Conservation (phyloP, 2,113 vertebrate genomes). For the Chitala chitala region DNA sequence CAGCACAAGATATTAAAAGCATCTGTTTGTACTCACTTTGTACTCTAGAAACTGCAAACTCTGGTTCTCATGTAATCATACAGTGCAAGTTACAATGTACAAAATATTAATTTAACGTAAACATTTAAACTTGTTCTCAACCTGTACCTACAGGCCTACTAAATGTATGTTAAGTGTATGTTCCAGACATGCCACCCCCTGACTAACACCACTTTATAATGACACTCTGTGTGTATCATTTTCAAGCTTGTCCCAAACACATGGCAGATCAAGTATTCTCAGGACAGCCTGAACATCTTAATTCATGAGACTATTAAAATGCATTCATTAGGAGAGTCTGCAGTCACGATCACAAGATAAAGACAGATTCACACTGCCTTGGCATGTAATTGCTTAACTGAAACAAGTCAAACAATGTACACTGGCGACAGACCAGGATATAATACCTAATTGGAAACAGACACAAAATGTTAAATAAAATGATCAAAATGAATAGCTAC, state of each 20-base stretch:
- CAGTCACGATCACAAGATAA: not conserved
- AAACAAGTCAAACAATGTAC: not conserved
- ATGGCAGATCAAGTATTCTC: not conserved
- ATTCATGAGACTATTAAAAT: not conserved
- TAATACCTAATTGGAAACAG: not conserved
- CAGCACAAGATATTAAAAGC: not conserved
- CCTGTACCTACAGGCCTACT: no score
- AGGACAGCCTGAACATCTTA: not conserved
- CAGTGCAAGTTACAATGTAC: no score
- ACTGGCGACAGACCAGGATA: not conserved
- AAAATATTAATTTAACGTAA: constrained; percentile 24
- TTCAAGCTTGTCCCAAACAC: not conserved
- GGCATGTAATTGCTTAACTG: not conserved
- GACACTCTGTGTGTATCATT: not conserved
- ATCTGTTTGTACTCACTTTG: constrained; percentile 10
- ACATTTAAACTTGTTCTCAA: constrained; percentile 40
- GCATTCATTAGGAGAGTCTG: not conserved
- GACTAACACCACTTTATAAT: no score
- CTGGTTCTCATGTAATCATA: not conserved
- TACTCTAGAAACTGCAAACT: not conserved
- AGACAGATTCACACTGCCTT: not conserved
- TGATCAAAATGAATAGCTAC: no score
- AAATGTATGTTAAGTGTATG: no score
- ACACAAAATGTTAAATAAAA: no score
- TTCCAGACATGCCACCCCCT: not conserved